Evolutionary conservation across 2,113 vertebrate species (phyloP).

Genomic region (Octodon degus): DNA sequence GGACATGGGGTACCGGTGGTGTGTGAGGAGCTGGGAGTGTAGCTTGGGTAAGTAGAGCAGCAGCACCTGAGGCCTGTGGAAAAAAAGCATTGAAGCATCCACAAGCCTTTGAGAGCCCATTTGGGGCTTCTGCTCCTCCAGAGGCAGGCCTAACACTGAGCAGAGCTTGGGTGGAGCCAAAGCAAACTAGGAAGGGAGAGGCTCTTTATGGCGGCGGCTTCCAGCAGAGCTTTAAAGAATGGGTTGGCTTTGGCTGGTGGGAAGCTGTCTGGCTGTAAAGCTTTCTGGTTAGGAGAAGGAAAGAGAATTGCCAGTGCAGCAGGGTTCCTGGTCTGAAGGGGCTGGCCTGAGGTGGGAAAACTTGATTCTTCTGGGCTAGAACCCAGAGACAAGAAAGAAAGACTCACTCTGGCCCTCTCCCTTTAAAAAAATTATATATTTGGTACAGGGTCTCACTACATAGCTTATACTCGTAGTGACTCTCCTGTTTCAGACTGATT

Average conservation of each 20-base stretch:
- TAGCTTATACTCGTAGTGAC: too few species aligned
- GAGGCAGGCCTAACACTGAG: constrained; percentile 9
- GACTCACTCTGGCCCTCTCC: not conserved
- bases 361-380: constrained; percentile 55
- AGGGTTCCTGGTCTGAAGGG: constrained; percentile 39
- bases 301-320: not conserved
- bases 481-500: too few species aligned
- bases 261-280: constrained; percentile 18
- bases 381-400: constrained; percentile 36
- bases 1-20: not conserved
- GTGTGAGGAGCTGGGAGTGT: not conserved
- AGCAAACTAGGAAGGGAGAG: constrained; percentile 70
- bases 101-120: not conserved
- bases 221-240: constrained; percentile 69
- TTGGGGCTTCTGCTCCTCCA: not conserved
- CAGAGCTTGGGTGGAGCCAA: constrained; percentile 51
- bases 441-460: too few species aligned
- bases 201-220: constrained; percentile 60
- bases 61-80: not conserved
- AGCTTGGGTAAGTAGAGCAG: not conserved
- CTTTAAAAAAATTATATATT: too few species aligned
- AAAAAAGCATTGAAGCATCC: not conserved
- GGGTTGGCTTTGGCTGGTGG: constrained; percentile 59
- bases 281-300: constrained; percentile 36
- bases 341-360: constrained; percentile 9